Base-by-base conservation (phyloP, 2,888 invertebrate species). In the Linyphia triangularis region DNA sequence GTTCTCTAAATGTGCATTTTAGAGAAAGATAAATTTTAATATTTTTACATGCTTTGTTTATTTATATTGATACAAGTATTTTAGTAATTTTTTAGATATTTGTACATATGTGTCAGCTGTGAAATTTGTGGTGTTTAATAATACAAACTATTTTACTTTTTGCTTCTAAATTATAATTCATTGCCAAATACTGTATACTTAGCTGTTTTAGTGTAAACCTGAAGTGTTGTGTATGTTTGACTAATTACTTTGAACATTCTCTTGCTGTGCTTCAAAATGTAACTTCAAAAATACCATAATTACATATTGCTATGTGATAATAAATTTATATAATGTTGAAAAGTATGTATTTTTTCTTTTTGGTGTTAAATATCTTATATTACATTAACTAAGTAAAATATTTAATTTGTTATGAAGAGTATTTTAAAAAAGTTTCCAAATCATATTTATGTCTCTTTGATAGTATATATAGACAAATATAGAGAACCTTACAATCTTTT, bases 241-340 rank as follows among this genome's bases (percentile, higher is more conserved):
- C 4, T 30, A 43, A 51, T 30, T 79, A 13, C 28, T 19, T 19
- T 51, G 51, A 51, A 33, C 22, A 51, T 72, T 13, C 5, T 51
- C 19, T 72, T n/a, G 24, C 24, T 13, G 16, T 26, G 24, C 72
- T 72, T 22, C 24, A 67, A 79, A 67, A 30, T 33, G 22, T 5
- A 33, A 22, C 22, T 79, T 75, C 22, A 30, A 24, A 63, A 24
- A 51, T 28, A n/a, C 22, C 77, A 65, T 63, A 40, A 67, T 30
- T 67, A 79, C 10, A 65, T 24, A 79, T 51, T 67, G 16, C 51
- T 51, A 33, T 84, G 75, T 75, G 75, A 84, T 84, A 84, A 84
- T 67, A 84, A 84, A 75, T 75, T 84, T 84, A 75, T 84, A 67
- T 69, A 37, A 26, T 26, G 57, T 28, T 69, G 30, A 13, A 51